Evolutionary conservation across 2,888 invertebrate genomes (phyloP), one percentile per base, ranked within the genome.

Genomic region (Tenodera sinensis): DNA sequence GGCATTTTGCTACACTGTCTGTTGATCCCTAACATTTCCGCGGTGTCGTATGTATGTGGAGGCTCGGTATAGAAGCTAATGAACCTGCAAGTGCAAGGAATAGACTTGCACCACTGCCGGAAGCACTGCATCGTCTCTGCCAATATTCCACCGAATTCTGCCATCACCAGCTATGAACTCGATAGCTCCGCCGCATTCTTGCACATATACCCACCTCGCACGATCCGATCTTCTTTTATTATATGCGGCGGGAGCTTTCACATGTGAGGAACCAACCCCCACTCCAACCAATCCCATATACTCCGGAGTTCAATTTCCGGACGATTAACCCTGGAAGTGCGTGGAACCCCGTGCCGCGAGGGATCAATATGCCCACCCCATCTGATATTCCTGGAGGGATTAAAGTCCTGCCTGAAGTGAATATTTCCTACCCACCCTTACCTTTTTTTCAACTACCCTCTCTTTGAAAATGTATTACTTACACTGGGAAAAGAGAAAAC

Each of bases 241-340:
- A 71, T 71, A 71, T 71, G 54, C 54, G 54, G 20, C 54, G 15
- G 54, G 84, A 34, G 47, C 85, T 25, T 34, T 84, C 84, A 87
- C 87, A 87, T 34, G 83, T 83, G 87, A 47, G 42, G 42, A 47
- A 83, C 28, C 54, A 47, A 83, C 28, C 54, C n/a, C 54, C 6
- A 20, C 54, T 15, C 54, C 54, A 20, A 71, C 87, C 30, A 83
- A 89, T 83, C 88, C 85, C 90, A 83, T 85, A 82, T 89, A 84
- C 88, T 88, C 88, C 87, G 83, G 85, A 84, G 86, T 90, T 89
- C 90, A 90, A 89, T 90, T 90, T 90, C 90, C 90, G 90, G 88
- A 47, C 90, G 90, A 90, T 90, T 90, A 90, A 90, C 89, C 85
- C 84, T 89, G 90, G 84, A 89, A 90, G 90, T 89, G 89, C 89